phyloP scores from a whole-genome alignment of 2,797 vertebrate species.

The Clangula hyemalis region DNA sequence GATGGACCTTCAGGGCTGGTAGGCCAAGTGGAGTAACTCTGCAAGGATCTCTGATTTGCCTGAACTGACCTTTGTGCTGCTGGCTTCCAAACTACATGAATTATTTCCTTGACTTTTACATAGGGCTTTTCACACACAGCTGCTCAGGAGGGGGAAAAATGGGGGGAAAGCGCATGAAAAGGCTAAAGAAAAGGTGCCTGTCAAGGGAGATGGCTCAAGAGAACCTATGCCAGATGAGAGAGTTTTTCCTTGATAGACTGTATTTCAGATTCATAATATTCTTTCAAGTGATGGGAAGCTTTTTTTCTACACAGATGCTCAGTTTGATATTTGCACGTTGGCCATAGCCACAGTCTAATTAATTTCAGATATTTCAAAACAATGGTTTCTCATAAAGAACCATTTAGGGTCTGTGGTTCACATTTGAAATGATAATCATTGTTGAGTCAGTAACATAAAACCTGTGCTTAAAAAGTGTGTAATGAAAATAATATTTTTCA shows the following conservation, averaged over 20 bases:
- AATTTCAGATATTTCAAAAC: slow-evolving; percentile 67
- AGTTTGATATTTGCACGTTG: slow-evolving; percentile 52
- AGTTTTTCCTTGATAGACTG: slow-evolving; percentile 22
- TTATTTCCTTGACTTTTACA: background rate
- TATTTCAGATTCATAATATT: slow-evolving; percentile 16
- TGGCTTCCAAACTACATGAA: background rate
- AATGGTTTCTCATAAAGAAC: slow-evolving; percentile 55
- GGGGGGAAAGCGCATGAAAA: background rate
- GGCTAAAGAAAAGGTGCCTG: background rate
- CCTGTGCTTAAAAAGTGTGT: slow-evolving; percentile 44
- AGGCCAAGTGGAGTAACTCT: background rate
- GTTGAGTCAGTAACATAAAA: slow-evolving; percentile 56
- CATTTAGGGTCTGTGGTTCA: slow-evolving; percentile 40
- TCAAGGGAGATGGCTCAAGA: background rate
- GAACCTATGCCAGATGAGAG: background rate
- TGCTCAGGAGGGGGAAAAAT: background rate
- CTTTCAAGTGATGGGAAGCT: slow-evolving; percentile 19
- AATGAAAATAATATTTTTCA: slow-evolving; percentile 42
- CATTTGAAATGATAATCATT: slow-evolving; percentile 46
- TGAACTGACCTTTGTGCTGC: background rate
- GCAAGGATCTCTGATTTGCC: background rate
- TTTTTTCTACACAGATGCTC: slow-evolving; percentile 43
- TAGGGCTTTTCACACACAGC: background rate
- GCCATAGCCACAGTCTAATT: slow-evolving; percentile 43
- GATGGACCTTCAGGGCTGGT: background rate